Base-by-base conservation (phyloP, 2,113 vertebrate species). In the Daphoenositta chrysoptera region DNA sequence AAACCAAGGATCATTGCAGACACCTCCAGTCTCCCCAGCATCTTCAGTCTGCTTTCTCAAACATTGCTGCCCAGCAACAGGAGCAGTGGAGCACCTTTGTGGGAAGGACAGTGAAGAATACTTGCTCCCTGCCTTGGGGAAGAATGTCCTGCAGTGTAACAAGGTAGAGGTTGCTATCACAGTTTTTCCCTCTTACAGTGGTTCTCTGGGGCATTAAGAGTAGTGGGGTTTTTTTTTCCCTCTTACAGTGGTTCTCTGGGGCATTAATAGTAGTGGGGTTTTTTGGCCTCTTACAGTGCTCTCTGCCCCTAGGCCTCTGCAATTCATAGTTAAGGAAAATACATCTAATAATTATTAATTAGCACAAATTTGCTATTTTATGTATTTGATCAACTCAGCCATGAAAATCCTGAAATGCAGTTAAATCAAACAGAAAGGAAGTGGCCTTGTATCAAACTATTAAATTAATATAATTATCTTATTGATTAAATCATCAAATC, bases 401-500 rank as follows among this genome's bases (percentile, higher is more conserved):
- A 81, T 89, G 80, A 90, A 94, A 95, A 89, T 92, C 90, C 71
- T 78, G 90, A 89, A 89, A 79, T n/a, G 65, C 70, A 27, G 76
- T 88, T 97, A 92, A 96, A 90, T 96, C 94, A 96, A 96, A 94
- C 54, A 89, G 91, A 88, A 90, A 71, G 93, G 85, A 96, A 96
- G 83, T 96, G 93, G 83, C 88, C 87, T 93, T 78, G 73, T 90
- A 90, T 93, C 83, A 97, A 89, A 84, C 21, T 44, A 79, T 87
- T 71, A 89, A 92, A 96, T 96, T 96, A 96, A 97, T 93, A 71
- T 83, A 91, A 96, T 95, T 94, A 92, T 86, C 68, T 64, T 88
- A 96, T 95, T 81, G 94, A 96, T 96, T 97, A 95, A 96, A 97
- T 93, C 64, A 96, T 96, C 85, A 96, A 71, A 83, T 90, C 81